phyloP scores from a whole-genome alignment of 1,140 invertebrate species.

The Listronotus bonariensis region DNA sequence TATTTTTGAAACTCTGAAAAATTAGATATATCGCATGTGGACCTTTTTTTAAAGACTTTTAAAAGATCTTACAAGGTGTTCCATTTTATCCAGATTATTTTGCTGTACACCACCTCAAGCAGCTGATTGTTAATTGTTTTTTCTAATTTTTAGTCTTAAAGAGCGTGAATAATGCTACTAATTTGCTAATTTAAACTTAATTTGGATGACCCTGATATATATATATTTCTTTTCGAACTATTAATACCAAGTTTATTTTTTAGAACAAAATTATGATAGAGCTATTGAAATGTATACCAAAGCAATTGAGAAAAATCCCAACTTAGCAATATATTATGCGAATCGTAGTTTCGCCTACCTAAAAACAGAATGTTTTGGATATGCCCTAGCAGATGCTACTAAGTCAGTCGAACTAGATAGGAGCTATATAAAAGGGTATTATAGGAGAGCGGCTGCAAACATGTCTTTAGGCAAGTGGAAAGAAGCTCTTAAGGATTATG shows the following conservation, averaged over 20 bases:
- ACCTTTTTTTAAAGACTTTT: no score
- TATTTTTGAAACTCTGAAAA: no score
- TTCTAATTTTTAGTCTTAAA: no score
- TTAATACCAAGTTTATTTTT: conserved; percentile 47
- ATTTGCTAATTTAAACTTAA: no score
- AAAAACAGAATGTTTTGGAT: conserved; percentile 91
- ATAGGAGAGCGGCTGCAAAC: conserved; percentile 92
- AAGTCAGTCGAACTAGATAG: conserved; percentile 89
- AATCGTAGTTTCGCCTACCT: conserved; percentile 96
- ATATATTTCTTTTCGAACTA: no score
- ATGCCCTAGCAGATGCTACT: conserved; percentile 88
- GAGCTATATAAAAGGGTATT: conserved; percentile 91
- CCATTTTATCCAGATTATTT: no score
- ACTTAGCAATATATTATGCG: conserved; percentile 82
- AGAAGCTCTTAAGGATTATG: conserved; percentile 93
- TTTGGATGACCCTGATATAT: no score
- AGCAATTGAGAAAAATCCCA: conserved; percentile 88
- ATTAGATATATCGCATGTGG: no score
- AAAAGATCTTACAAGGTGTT: no score
- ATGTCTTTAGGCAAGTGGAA: conserved; percentile 99
- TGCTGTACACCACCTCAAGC: no score
- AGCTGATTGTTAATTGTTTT: no score
- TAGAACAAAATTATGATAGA: conserved; percentile 87
- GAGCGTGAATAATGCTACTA: no score
- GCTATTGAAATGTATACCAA: conserved; percentile 90